These are phyloP conservation scores for Nycticryphes semicollaris DNA, from an alignment of 2,113 vertebrate species.

Conservation along the genomic window DNA sequence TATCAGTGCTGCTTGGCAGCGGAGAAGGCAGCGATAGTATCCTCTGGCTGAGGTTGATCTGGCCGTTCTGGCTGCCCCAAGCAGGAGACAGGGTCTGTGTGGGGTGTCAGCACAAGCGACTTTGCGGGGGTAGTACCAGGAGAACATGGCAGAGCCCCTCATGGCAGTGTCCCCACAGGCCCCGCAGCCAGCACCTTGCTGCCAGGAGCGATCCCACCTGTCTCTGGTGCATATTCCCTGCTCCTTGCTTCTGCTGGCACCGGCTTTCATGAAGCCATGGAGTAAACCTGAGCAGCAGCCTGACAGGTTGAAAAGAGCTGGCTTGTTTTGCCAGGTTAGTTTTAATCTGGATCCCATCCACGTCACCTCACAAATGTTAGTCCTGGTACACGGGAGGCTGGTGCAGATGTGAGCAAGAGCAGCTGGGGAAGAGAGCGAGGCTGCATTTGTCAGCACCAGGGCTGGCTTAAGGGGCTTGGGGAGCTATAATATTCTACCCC, in stretches of 20 bases:
- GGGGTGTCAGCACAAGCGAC: neutral
- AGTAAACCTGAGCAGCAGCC: neutral
- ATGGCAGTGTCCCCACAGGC: neutral
- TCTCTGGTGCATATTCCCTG: accelerated
- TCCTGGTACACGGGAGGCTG: neutral
- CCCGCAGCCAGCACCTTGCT: neutral
- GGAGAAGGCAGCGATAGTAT: neutral
- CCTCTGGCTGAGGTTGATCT: neutral
- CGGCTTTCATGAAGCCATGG: neutral
- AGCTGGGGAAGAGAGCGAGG: neutral
- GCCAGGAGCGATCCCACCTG: neutral
- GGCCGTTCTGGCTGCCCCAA: no score
- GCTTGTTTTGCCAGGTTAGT: neutral
- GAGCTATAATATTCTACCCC: neutral
- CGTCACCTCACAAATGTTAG: constrained; percentile 21
- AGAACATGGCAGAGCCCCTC: neutral
- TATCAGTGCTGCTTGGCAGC: neutral
- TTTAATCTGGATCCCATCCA: constrained; percentile 11
- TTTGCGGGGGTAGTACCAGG: no score
- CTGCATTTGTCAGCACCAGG: neutral
- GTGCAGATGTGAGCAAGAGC: constrained; percentile 18
- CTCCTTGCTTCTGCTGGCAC: neutral
- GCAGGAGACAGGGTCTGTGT: neutral
- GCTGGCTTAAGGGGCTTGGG: neutral
- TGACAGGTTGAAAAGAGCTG: accelerated